A percentile compares a stretch with the other conserved stretches of the same genome.
These are phyloP conservation scores for Siderastrea radians DNA, from an alignment of 92 coral and sea anemone species.

Conservation along the genomic window DNA sequence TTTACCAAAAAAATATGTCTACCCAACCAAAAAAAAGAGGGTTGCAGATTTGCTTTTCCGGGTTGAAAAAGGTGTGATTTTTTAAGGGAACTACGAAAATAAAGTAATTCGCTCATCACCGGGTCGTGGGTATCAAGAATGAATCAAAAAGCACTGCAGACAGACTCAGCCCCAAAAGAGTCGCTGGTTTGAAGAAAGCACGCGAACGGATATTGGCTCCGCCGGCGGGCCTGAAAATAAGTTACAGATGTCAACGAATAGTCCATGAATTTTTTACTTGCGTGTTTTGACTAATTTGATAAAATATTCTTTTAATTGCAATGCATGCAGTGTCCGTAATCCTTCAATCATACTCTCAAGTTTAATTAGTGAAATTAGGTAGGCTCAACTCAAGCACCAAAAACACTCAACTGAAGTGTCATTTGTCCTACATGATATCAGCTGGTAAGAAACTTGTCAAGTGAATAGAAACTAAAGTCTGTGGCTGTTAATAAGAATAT, in stretches of 20 bases:
- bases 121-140: background rate
- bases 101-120: no score
- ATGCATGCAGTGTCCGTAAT: background rate
- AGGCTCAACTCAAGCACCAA: background rate
- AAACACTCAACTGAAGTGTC: background rate
- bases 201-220: background rate
- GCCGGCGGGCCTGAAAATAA: background rate
- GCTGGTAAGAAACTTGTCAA: background rate
- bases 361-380: background rate
- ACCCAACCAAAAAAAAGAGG: no score
- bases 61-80: no score
- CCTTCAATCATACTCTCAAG: background rate
- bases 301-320: background rate
- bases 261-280: no score
- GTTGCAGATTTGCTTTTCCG: no score
- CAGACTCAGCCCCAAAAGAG: background rate
- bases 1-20: no score
- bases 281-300: background rate
- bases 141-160: background rate
- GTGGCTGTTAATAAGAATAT: slow-evolving; percentile 16
- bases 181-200: background rate
- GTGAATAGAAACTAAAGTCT: background rate
- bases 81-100: no score
- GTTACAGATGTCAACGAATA: no score
- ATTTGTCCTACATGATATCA: background rate